These are phyloP conservation scores for Gadopsis bispinosus DNA, from an alignment of 2,797 vertebrate genomes.

Conservation along the genomic window DNA sequence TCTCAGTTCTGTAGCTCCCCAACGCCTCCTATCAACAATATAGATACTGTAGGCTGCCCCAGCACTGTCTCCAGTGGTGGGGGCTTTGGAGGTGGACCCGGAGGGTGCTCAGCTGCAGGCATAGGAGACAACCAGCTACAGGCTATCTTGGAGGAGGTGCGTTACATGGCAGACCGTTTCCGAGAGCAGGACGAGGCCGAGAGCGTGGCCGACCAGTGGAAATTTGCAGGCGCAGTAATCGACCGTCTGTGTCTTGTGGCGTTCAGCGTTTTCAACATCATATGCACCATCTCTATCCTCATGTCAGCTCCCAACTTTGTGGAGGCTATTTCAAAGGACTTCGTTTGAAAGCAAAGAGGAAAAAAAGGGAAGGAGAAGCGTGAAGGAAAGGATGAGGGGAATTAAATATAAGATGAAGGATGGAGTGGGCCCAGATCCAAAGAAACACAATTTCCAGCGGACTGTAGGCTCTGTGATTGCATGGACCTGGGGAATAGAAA, in stretches of 20 bases:
- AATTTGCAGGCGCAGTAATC: slow-evolving; percentile 88
- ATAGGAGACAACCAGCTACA: slow-evolving; percentile 84
- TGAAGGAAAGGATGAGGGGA: slow-evolving; percentile 40
- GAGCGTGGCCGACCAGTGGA: slow-evolving; percentile 85
- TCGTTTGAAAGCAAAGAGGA: slow-evolving; percentile 78
- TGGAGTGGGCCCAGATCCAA: slow-evolving; percentile 62
- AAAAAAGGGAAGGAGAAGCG: slow-evolving; percentile 22
- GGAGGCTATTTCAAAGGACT: slow-evolving; percentile 89
- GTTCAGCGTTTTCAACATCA: slow-evolving; percentile 89
- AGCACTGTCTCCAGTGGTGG: slow-evolving; percentile 84
- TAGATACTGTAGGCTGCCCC: slow-evolving; percentile 82
- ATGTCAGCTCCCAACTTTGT: slow-evolving; percentile 90
- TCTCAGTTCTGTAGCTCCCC: slow-evolving; percentile 84
- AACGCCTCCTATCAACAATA: slow-evolving; percentile 72
- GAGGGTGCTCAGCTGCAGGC: slow-evolving; percentile 72
- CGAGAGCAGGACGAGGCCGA: slow-evolving; percentile 84
- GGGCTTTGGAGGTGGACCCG: slow-evolving; percentile 71
- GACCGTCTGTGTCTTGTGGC: slow-evolving; percentile 88
- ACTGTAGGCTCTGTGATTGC: slow-evolving; percentile 51
- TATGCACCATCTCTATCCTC: slow-evolving; percentile 90
- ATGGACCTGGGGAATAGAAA: slow-evolving; percentile 58
- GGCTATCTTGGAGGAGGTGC: slow-evolving; percentile 87
- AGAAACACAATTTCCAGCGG: slow-evolving; percentile 65
- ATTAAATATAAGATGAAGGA: slow-evolving; percentile 66
- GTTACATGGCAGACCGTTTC: slow-evolving; percentile 86